These are phyloP conservation scores for Pocillopora damicornis DNA, from an alignment of 64 coral and sea anemone species.

Conservation along the genomic window DNA sequence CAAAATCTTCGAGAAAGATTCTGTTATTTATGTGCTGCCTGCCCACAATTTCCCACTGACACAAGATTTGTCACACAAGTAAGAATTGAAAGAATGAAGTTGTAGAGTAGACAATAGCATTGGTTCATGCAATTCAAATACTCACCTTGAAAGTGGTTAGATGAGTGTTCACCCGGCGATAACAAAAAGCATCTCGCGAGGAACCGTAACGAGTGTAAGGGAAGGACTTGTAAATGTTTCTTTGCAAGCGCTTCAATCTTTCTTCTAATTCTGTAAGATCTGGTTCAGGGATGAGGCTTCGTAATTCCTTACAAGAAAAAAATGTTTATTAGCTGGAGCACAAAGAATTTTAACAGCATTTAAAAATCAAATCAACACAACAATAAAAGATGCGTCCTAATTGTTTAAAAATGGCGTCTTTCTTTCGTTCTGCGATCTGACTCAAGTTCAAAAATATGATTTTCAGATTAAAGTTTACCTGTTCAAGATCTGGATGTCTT, in stretches of 20 bases:
- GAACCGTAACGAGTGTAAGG: conserved; percentile 63
- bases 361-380: background rate
- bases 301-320: conserved; percentile 42
- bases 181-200: conserved; percentile 61
- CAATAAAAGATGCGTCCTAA: background rate
- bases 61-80: background rate
- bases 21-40: too few relatives aligned
- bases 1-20: too few relatives aligned
- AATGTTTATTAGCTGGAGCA: background rate
- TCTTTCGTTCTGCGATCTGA: too few relatives aligned
- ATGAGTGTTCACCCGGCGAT: conserved; percentile 67
- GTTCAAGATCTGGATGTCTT: conserved; percentile 62
- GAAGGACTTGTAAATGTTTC: conserved; percentile 83
- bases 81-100: too few relatives aligned
- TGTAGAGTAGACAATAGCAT: background rate
- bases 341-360: conserved; percentile 1
- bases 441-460: too few relatives aligned
- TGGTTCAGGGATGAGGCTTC: conserved; percentile 66
- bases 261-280: conserved; percentile 67
- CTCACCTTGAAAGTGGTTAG: conserved; percentile 69
- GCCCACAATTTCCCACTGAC: background rate
- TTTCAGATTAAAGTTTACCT: conserved; percentile 33
- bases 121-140: background rate
- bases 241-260: conserved; percentile 53
- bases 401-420: conserved; percentile 22